Percentiles rank a stretch among this genome's conserved stretches.
These are phyloP conservation scores for Hucho hucho DNA, from an alignment of 2,113 vertebrate genomes.

Conservation along the genomic window DNA sequence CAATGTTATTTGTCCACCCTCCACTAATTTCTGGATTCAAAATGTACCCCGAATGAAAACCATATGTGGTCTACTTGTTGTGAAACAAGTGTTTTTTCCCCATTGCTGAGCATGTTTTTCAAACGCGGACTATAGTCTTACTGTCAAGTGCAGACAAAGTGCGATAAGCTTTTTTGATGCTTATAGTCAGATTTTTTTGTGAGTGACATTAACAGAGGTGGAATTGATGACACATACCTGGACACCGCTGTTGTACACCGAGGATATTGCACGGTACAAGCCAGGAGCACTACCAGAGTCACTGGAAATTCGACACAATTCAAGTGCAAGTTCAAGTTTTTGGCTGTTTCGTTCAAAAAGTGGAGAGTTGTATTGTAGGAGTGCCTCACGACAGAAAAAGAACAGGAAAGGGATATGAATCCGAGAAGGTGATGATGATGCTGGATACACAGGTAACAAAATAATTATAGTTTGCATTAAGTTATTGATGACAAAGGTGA, in stretches of 20 bases:
- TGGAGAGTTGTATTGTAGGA: conserved; percentile 7
- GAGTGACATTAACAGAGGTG: conserved; percentile 22
- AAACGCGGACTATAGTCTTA: not conserved
- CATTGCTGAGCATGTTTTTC: not conserved
- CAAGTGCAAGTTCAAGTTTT: conserved; percentile 22
- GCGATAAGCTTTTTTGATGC: not conserved
- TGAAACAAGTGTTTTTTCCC: not conserved
- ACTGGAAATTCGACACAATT: conserved; percentile 18
- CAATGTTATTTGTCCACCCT: not conserved
- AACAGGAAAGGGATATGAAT: conserved; percentile 40
- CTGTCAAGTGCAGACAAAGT: too few species aligned
- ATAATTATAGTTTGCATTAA: not conserved
- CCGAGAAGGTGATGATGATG: conserved; percentile 52
- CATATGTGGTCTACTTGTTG: conserved; percentile 12
- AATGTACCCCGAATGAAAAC: conserved; percentile 16
- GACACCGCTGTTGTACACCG: conserved; percentile 11
- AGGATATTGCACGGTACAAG: conserved; percentile 1
- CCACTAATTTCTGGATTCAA: not conserved
- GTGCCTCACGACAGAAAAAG: conserved; percentile 15
- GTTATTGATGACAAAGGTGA: not conserved
- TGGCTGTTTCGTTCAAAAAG: conserved; percentile 17
- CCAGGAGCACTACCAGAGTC: conserved; percentile 13
- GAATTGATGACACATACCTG: conserved; percentile 37
- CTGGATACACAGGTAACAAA: conserved; percentile 56
- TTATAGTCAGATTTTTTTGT: not conserved